Percentiles rank a stretch among this genome's conserved stretches.
Evolutionary conservation across 2,797 vertebrate species (phyloP).

Genomic region (Anableps anableps): DNA sequence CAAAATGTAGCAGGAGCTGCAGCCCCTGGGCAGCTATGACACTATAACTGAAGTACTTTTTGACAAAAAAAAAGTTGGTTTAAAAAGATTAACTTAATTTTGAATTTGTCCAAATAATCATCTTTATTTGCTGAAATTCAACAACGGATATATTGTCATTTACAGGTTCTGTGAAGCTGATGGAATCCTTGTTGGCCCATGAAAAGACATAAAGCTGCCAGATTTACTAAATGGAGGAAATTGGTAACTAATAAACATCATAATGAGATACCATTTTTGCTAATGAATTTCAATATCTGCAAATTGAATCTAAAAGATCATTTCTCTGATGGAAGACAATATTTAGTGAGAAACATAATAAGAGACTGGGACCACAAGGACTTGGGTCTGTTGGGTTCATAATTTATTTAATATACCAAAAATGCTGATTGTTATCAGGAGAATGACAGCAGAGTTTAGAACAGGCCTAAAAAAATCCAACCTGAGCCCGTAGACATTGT

Average conservation of each 20-base stretch:
- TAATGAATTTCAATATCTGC: neutral
- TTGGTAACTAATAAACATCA: slow-evolving; percentile 1
- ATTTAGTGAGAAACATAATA: neutral
- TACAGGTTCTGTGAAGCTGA: neutral
- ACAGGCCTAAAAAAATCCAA: no score
- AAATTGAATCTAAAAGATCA: slow-evolving; percentile 1
- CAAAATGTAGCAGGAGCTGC: neutral
- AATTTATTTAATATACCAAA: neutral
- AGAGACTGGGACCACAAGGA: neutral
- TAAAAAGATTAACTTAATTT: neutral
- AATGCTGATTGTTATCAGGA: neutral
- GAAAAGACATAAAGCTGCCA: neutral
- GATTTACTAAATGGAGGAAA: neutral
- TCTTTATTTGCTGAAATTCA: neutral
- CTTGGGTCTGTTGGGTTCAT: neutral
- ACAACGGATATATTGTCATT: neutral
- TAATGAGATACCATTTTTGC: neutral
- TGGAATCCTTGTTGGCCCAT: neutral
- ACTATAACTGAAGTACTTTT: neutral
- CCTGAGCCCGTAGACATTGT: no score
- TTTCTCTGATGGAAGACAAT: neutral
- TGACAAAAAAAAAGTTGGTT: neutral
- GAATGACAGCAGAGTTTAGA: no score
- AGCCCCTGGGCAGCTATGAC: neutral
- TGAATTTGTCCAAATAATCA: neutral